Conservation (phyloP, 92 coral and sea anemone species). For the Heteractis magnifica region DNA sequence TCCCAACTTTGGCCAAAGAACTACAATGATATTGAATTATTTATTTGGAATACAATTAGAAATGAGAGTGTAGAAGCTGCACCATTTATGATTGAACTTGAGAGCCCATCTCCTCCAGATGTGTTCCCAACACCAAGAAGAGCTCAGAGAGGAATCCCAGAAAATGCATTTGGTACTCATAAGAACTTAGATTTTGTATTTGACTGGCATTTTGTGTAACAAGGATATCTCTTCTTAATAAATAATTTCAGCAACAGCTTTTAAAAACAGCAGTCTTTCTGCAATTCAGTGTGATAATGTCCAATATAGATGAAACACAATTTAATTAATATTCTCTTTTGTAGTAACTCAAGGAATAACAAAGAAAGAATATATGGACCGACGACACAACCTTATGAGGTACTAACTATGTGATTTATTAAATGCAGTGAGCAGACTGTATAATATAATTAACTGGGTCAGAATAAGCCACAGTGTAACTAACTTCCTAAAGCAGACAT, state of each 20-base stretch:
- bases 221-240: no score
- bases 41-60: neutral
- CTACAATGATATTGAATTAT: neutral
- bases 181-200: neutral
- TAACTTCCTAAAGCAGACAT: no score
- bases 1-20: neutral
- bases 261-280: no score
- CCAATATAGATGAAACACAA: neutral
- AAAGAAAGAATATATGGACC: constrained; percentile 83
- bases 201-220: neutral
- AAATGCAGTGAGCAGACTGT: no score
- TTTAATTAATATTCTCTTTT: constrained; percentile 13
- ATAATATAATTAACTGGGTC: no score
- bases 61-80: constrained; percentile 16
- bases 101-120: constrained; percentile 60
- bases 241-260: no score
- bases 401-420: constrained; percentile 2
- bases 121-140: constrained; percentile 62
- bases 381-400: constrained; percentile 89
- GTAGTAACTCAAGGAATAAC: constrained; percentile 94
- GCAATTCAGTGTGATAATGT: no score
- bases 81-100: constrained; percentile 49
- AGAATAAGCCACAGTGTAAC: no score
- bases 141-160: constrained; percentile 54
- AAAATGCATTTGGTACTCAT: constrained; percentile 52